Evolutionary conservation across 2,797 vertebrate species (phyloP).

Genomic region (Furcifer pardalis): DNA sequence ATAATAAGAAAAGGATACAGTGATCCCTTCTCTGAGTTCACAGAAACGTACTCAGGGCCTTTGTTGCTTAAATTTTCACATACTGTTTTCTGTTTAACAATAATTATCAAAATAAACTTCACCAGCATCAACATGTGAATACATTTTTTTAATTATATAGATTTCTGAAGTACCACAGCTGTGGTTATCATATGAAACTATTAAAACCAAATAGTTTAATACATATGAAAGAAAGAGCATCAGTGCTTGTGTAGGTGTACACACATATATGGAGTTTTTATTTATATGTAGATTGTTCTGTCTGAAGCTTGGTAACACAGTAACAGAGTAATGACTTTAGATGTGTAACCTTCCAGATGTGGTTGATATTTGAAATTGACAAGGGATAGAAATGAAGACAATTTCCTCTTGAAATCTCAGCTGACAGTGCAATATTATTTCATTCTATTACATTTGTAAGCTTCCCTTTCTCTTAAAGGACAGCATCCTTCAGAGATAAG

Average conservation of each 20-base stretch:
- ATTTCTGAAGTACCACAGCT: not conserved
- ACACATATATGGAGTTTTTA: not conserved
- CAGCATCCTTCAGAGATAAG: too few relatives aligned
- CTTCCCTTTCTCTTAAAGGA: too few relatives aligned
- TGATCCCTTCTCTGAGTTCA: constrained; percentile 46
- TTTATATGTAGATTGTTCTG: not conserved
- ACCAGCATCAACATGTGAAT: constrained; percentile 27
- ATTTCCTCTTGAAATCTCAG: not conserved
- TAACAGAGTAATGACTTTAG: not conserved
- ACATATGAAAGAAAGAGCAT: not conserved
- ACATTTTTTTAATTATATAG: constrained; percentile 9
- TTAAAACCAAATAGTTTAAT: not conserved
- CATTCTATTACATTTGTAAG: too few relatives aligned
- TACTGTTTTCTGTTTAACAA: constrained; percentile 30
- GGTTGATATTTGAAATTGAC: not conserved
- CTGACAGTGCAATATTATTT: too few relatives aligned
- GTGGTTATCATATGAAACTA: not conserved
- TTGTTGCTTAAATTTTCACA: constrained; percentile 43
- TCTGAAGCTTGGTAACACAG: not conserved
- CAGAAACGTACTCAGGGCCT: constrained; percentile 33
- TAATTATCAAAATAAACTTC: constrained; percentile 33
- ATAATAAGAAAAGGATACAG: constrained; percentile 44
- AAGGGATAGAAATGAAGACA: not conserved
- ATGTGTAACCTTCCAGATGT: not conserved
- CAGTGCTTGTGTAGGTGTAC: too few relatives aligned